phyloP scores from a whole-genome alignment of 2,113 vertebrate species.

The Pituophis catenifer region DNA sequence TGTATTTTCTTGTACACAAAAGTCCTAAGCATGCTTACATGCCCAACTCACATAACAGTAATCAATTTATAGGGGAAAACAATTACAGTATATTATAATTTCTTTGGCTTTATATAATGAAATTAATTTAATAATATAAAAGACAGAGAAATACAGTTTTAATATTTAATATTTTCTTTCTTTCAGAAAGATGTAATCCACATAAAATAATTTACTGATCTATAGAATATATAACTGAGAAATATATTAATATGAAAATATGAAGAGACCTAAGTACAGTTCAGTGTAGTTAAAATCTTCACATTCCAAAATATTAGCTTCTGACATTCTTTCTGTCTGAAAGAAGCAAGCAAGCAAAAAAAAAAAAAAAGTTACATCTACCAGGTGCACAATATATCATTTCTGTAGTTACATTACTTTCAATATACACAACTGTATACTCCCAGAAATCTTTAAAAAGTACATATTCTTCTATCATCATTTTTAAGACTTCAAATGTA shows the following conservation, averaged over 20 bases:
- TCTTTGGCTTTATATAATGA: not conserved
- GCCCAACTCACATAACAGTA: not conserved
- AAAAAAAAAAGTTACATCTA: constrained; percentile 30
- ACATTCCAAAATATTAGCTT: constrained; percentile 22
- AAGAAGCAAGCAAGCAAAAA: not conserved
- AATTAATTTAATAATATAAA: not conserved
- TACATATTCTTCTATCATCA: constrained; percentile 56
- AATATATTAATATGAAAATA: not conserved
- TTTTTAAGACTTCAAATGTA: constrained; percentile 54
- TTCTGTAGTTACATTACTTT: constrained; percentile 47
- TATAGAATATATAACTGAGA: not conserved
- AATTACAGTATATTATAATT: not conserved
- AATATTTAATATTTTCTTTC: not conserved
- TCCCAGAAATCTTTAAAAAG: constrained; percentile 52
- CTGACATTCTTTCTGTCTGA: constrained; percentile 20
- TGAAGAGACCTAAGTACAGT: not conserved
- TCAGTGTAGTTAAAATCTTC: not conserved
- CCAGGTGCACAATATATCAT: constrained; percentile 53
- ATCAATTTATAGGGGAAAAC: not conserved
- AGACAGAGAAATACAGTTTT: not conserved
- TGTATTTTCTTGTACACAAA: not conserved
- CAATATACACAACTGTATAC: constrained; percentile 52
- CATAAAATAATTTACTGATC: not conserved
- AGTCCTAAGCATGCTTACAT: not conserved
- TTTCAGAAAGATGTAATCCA: not conserved